Evolutionary conservation across 30 jellyfish, hydroid and myxozoan species (phyloP).

Genomic region (Turritopsis rubra): DNA sequence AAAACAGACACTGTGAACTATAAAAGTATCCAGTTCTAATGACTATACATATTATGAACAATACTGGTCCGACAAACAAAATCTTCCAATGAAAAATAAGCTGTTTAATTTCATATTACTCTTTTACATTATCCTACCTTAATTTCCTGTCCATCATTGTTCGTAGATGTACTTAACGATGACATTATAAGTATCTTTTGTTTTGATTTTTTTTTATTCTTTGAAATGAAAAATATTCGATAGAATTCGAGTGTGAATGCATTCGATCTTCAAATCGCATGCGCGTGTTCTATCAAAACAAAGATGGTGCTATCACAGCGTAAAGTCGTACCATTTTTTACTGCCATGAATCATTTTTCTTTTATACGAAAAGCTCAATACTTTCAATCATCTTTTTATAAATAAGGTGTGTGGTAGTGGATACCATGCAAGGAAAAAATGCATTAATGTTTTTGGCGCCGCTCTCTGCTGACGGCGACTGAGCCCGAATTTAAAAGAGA

Average conservation of each 20-base stretch:
- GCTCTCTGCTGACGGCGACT: too few species aligned
- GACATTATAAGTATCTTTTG: neutral
- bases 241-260: neutral
- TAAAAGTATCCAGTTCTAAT: too few species aligned
- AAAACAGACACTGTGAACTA: too few species aligned
- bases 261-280: slow-evolving; percentile 1
- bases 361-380: neutral
- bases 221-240: neutral
- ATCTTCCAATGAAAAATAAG: neutral
- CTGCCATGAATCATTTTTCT: neutral
- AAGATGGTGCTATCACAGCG: slow-evolving; percentile 13
- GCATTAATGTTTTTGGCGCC: too few species aligned
- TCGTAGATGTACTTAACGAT: neutral
- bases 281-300: slow-evolving; percentile 12
- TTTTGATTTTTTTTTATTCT: too few species aligned
- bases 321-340: neutral
- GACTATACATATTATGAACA: too few species aligned
- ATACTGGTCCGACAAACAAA: too few species aligned
- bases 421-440: too few species aligned
- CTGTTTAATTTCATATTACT: too few species aligned
- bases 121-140: neutral
- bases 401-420: too few species aligned
- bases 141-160: neutral
- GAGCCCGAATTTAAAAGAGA: too few species aligned
- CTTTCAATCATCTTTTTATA: too few species aligned